phyloP scores from a whole-genome alignment of 2,113 vertebrate genomes.

The Corythoichthys intestinalis region DNA sequence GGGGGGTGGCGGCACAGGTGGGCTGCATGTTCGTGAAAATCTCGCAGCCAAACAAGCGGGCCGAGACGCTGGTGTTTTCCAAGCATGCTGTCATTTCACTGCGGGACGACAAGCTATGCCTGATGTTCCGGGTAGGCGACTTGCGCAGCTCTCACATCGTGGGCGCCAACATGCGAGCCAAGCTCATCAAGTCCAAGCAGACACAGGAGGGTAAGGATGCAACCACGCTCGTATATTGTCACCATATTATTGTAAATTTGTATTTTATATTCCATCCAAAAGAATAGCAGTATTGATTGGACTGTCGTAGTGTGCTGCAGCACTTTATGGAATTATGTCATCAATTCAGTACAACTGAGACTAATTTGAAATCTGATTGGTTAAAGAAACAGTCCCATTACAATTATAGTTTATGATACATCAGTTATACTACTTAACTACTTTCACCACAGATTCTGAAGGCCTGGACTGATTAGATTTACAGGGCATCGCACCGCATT shows the following conservation, averaged over 20 bases:
- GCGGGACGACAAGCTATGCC: constrained; percentile 73
- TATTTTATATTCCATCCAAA: background rate
- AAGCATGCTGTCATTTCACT: constrained; percentile 75
- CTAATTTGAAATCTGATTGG: no score
- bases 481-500: no score
- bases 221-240: background rate
- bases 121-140: constrained; percentile 79
- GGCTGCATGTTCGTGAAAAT: constrained; percentile 83
- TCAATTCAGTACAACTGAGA: background rate
- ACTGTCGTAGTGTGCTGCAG: background rate
- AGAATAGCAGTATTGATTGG: background rate
- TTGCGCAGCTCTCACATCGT: constrained; percentile 78
- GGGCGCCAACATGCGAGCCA: constrained; percentile 79
- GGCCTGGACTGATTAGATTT: no score
- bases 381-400: no score
- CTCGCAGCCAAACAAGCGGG: constrained; percentile 79
- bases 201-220: constrained; percentile 71
- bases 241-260: background rate
- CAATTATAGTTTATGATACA: no score
- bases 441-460: no score
- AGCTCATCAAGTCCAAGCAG: constrained; percentile 80
- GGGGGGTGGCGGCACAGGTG: constrained; percentile 55
- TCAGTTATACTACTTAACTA: no score
- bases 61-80: constrained; percentile 78
- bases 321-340: background rate